These are phyloP conservation scores for Ephestia elutella DNA, from an alignment of 1,140 invertebrate genomes.

Conservation along the genomic window DNA sequence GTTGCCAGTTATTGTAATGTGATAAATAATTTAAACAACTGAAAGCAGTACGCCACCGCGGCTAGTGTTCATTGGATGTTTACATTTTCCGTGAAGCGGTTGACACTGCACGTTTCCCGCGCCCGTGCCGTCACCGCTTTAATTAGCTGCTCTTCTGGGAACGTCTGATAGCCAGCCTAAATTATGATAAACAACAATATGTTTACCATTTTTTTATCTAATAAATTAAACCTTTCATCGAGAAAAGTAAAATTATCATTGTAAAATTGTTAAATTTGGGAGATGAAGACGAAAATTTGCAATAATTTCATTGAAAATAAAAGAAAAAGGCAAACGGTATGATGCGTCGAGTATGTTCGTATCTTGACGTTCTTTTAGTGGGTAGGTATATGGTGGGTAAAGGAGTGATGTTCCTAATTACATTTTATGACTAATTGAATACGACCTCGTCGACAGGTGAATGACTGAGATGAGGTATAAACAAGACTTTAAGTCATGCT, in stretches of 20 bases:
- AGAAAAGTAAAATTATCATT: too few relatives aligned
- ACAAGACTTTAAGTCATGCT: not conserved
- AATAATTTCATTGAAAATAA: too few relatives aligned
- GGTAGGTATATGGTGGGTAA: too few relatives aligned
- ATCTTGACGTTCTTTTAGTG: too few relatives aligned
- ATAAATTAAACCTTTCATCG: not conserved
- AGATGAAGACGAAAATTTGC: too few relatives aligned
- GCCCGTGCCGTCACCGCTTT: not conserved
- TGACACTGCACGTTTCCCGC: not conserved
- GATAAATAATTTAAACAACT: not conserved
- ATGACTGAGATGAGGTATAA: not conserved
- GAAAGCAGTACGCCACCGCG: not conserved
- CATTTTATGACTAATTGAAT: not conserved
- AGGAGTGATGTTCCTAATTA: too few relatives aligned
- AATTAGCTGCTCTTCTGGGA: slow-evolving; percentile 1
- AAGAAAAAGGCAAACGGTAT: too few relatives aligned
- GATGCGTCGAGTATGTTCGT: too few relatives aligned
- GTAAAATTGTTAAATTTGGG: too few relatives aligned
- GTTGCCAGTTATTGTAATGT: too few relatives aligned
- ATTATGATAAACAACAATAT: too few relatives aligned
- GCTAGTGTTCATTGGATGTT: not conserved
- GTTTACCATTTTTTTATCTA: too few relatives aligned
- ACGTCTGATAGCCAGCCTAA: not conserved
- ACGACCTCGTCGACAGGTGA: not conserved
- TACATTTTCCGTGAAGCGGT: slow-evolving; percentile 1